Evolutionary conservation across 2,888 invertebrate genomes (phyloP).

Genomic region (Cosmia pyralina): DNA sequence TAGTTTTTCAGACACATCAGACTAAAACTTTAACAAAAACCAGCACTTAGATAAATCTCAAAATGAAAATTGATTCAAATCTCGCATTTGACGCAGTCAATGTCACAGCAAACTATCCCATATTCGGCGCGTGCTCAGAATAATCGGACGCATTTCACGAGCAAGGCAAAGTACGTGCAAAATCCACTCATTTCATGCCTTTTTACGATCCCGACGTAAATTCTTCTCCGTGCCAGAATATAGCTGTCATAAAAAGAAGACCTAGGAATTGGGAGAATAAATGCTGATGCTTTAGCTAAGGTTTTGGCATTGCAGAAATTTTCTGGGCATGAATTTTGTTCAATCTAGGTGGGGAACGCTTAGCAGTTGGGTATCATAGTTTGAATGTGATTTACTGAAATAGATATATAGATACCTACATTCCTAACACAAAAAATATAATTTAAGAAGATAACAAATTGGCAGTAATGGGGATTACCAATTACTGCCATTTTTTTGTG

Average conservation of each 20-base stretch:
- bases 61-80: conserved; percentile 61
- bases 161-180: conserved; percentile 58
- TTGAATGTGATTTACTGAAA: no score
- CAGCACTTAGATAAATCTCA: conserved; percentile 30
- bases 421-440: no score
- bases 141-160: conserved; percentile 53
- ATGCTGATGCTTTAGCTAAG: conserved; percentile 28
- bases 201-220: conserved; percentile 64
- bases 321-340: conserved; percentile 2
- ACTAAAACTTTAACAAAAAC: not conserved
- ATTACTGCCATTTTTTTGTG: no score
- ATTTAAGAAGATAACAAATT: no score
- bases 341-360: not conserved
- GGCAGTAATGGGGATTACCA: no score
- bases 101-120: conserved; percentile 66
- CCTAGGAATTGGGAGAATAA: conserved; percentile 46
- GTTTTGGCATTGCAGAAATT: conserved; percentile 18
- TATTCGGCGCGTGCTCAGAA: conserved; percentile 63
- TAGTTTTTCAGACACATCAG: no score
- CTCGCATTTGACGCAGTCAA: conserved; percentile 55
- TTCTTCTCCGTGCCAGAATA: conserved; percentile 55
- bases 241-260: conserved; percentile 57
- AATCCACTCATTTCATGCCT: conserved; percentile 64
- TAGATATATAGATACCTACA: not conserved
- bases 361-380: not conserved